Base-by-base conservation (phyloP, 2,797 vertebrate genomes). In the Menidia menidia region DNA sequence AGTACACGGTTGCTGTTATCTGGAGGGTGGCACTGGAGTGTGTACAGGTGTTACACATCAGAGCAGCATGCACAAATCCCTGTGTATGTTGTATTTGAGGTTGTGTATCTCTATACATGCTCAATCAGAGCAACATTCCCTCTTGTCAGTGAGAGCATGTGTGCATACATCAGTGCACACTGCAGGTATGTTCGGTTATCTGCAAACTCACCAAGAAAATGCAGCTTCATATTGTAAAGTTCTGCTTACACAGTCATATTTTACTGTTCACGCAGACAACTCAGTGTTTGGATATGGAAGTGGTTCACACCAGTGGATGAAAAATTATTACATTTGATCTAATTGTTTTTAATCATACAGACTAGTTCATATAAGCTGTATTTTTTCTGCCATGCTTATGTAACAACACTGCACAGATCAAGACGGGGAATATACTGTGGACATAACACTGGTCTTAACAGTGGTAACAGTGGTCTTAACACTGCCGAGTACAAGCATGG, bases 1-100 rank as follows among this genome's bases (percentile, higher is more conserved):
- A 83, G 67, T 87, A 91, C 85, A 89, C 25, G 81, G 83, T 70
- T 87, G 68, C 76, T 87, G 80, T 85, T 86, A 83, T 85, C 75
- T 80, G 39, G 69, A 87, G 66, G 77, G 80, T 86, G 81, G 75
- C 66, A 70, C 78, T 76, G 60, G 64, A 86, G 79, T 85, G 80
- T 81, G 78, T 85, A 87, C 82, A 90, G 85, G 84, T 90, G 87
- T 91, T 86, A 78, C 73, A 75, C 56, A 78, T 78, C 69, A 48
- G 57, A 82, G 80, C 71, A 68, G 77, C 81, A 81, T 4, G 6
- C 39, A 73, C 58, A 53, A 0, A 62, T 67, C 32, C 50, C 33
- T 62, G 62, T 80, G 57, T 67, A 54, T 42, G 48, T n/a, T 74
- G 66, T 50, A 61, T 69, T 48, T 61, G 55, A 47, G 64, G 43